These are phyloP conservation scores for Acrobasis consociella DNA, from an alignment of 2,888 invertebrate genomes.

Conservation along the genomic window DNA sequence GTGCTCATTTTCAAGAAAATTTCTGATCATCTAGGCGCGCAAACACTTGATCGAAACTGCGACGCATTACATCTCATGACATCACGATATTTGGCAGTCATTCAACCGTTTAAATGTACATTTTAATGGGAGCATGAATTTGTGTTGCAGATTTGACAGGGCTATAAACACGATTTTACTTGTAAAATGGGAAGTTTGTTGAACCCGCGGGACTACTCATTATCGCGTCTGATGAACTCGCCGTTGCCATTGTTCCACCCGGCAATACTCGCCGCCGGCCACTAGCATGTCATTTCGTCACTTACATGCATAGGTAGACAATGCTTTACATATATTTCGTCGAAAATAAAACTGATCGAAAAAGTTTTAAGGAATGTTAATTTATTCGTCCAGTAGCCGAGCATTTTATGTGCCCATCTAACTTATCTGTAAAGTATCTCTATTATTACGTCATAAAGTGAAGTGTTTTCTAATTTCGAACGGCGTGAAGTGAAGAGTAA, in stretches of 20 bases:
- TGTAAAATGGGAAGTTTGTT: slow-evolving; percentile 75
- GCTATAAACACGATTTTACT: slow-evolving; percentile 62
- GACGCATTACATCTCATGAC: slow-evolving; percentile 25
- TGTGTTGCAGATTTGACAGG: slow-evolving; percentile 57
- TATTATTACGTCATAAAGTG: slow-evolving; percentile 14
- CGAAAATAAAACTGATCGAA: background rate
- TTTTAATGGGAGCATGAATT: slow-evolving; percentile 47
- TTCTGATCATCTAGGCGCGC: background rate
- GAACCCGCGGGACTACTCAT: slow-evolving; percentile 78
- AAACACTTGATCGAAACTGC: slow-evolving; percentile 3
- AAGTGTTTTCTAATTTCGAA: slow-evolving; percentile 18
- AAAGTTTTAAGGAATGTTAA: background rate
- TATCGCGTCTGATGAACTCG: slow-evolving; percentile 78
- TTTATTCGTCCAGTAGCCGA: background rate
- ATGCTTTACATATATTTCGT: slow-evolving; percentile 12
- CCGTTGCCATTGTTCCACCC: slow-evolving; percentile 69
- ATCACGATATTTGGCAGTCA: slow-evolving; percentile 51
- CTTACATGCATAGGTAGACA: slow-evolving; percentile 27
- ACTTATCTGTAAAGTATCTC: background rate
- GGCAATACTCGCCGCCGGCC: slow-evolving; percentile 46
- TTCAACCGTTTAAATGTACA: slow-evolving; percentile 40
- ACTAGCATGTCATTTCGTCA: slow-evolving; percentile 35
- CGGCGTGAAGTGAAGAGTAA: slow-evolving; percentile 36
- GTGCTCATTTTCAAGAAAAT: background rate
- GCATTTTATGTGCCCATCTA: background rate